phyloP scores from a whole-genome alignment of 2,797 vertebrate species.

The Poeciliopsis paucimaculata region DNA sequence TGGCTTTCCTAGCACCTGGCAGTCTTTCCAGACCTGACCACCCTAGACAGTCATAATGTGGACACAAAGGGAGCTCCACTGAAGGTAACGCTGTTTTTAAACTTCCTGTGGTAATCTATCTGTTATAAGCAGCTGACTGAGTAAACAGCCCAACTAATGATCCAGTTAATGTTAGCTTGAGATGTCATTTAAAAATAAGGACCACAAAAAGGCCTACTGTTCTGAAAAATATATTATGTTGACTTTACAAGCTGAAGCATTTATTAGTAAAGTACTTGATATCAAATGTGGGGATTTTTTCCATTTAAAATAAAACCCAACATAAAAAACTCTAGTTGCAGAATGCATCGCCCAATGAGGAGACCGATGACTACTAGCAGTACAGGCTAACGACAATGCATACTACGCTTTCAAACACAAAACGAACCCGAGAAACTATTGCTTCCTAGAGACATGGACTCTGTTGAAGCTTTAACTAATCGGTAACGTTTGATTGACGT shows the following conservation, averaged over 20 bases:
- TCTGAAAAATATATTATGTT: not conserved
- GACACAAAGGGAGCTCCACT: not conserved
- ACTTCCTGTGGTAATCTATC: not conserved
- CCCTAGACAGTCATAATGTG: not conserved
- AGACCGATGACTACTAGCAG: not conserved
- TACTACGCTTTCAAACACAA: not conserved
- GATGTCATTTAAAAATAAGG: not conserved
- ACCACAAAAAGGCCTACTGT: not conserved
- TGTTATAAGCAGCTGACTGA: not conserved
- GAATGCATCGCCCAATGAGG: not conserved
- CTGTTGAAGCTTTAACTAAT: too few species aligned
- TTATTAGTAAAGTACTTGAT: not conserved
- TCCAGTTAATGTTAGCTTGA: not conserved
- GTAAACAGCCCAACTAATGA: not conserved
- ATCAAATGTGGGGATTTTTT: not conserved
- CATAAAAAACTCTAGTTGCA: not conserved
- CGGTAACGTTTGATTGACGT: too few species aligned
- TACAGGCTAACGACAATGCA: not conserved
- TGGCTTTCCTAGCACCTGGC: not conserved
- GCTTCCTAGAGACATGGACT: too few species aligned
- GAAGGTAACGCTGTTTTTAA: not conserved
- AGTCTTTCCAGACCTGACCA: not conserved
- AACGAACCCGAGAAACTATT: not conserved
- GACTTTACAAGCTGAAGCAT: not conserved
- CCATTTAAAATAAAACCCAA: not conserved